phyloP scores from a whole-genome alignment of 2,888 invertebrate genomes.

The Yponomeuta evonymella region DNA sequence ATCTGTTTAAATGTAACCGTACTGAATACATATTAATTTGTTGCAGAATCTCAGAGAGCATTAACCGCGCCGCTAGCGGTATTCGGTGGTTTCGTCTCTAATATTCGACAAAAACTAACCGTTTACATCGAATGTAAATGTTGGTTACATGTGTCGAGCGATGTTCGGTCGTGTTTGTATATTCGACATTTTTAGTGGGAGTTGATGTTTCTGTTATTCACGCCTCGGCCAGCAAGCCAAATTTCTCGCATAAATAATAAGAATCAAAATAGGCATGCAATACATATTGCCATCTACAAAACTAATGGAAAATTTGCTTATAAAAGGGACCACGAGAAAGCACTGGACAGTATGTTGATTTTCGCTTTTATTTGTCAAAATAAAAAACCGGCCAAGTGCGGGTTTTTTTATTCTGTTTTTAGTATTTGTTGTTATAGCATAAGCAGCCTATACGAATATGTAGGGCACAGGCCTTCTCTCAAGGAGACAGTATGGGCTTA shows the following conservation, averaged over 20 bases:
- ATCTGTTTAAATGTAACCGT: slow-evolving; percentile 62
- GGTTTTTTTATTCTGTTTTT: too few relatives aligned
- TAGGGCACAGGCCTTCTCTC: too few relatives aligned
- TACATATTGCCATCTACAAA: not conserved
- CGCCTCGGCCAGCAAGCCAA: slow-evolving; percentile 42
- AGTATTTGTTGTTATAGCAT: too few relatives aligned
- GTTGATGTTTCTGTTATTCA: slow-evolving; percentile 60
- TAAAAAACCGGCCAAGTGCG: too few relatives aligned
- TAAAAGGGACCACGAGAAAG: not conserved
- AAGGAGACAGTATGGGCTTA: too few relatives aligned
- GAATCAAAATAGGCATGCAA: slow-evolving; percentile 17
- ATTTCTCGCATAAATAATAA: slow-evolving; percentile 26
- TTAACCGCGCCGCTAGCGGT: slow-evolving; percentile 73
- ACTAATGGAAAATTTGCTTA: not conserved
- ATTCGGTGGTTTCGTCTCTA: slow-evolving; percentile 68
- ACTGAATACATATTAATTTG: slow-evolving; percentile 76
- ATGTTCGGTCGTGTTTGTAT: slow-evolving; percentile 43
- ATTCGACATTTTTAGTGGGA: slow-evolving; percentile 49
- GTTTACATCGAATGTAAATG: slow-evolving; percentile 29
- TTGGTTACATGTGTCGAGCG: slow-evolving; percentile 8
- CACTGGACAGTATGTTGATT: too few relatives aligned
- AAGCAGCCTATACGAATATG: too few relatives aligned
- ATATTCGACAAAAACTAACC: slow-evolving; percentile 67
- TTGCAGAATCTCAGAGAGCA: slow-evolving; percentile 73
- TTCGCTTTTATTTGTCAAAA: too few relatives aligned